Evolutionary conservation across 2,888 invertebrate species (phyloP), one percentile per base, ranked within the genome.

Genomic region (Troides aeacus): DNA sequence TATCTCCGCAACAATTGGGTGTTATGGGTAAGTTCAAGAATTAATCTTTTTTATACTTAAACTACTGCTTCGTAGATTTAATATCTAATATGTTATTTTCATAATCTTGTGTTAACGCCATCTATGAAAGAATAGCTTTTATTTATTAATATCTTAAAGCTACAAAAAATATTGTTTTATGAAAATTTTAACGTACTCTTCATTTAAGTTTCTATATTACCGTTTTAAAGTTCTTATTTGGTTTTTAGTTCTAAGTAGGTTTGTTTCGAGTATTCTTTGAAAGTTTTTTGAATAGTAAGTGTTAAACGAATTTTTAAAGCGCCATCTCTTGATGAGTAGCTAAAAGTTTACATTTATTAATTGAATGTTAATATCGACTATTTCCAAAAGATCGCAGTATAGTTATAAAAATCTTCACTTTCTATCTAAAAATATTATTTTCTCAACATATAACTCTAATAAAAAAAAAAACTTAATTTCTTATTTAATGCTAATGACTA

Each of bases 1-100:
- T 97, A 53, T 96, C 97, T 4, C 97, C 97, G 1, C 97, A 97
- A 82, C 97, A 98, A 79, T 93, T 98, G 46, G 98, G 98, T 71
- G 96, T 97, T 42, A 96, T 98, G 95, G 98, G 97, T 96, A 88
- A 95, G 95, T 94, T 68, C n/a, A 64, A 57, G 24, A 46, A 59
- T 56, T 59, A 39, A 60, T 42, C 57, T 39, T 39, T 67, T 42
- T n/a, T n/a, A n/a, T 18, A 53, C 6, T 50, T 50, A 4, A 18
- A 53, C 6, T 18, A 53, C n/a, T 53, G 4, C 18, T n/a, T 50
- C 5, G 3, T 17, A 15, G 1, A 4, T 12, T 50, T 53, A 53
- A n/a, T 7, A 2, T 53, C 7, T 8, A 18, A 18, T 0, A 5
- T 50, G 5, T 50, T 50, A 39, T 39, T 10, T 10, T 50, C 15